Base-by-base conservation (phyloP, 2,113 vertebrate species). In the Aplodontia rufa region DNA sequence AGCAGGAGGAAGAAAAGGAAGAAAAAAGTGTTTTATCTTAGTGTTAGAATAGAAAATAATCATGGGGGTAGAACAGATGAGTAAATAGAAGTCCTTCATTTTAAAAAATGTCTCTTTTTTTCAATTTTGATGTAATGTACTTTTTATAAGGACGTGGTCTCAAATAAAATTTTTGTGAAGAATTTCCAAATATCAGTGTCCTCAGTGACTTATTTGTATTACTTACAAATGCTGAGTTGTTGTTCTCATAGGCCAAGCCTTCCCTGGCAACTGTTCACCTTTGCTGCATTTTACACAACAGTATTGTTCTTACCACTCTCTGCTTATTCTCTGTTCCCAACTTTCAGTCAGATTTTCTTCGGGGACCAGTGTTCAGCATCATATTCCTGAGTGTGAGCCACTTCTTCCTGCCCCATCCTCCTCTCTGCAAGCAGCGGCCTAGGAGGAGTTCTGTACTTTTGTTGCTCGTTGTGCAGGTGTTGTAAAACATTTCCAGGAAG, bases 151-250 rank as follows among this genome's bases (percentile, higher is more conserved):
- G 78, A 66, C 80, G 80, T 94, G 47, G 91, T 87, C 51, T 92
- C 69, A 95, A 97, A 97, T 97, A 98, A 98, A 97, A 74, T 42
- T 82, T 94, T 81, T 96, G 32, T 96, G n/a, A 95, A 93, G 76
- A 84, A 72, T 96, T 90, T 86, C 45, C 68, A 91, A 93, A 72
- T 5, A 0, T 60, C 74, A 66, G 76, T 92, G 88, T 97, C 40
- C n/a, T 94, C 76, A 80, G 55, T 96, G 90, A 66, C 45, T 96
- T 83, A 62, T n/a, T 94, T 96, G 10, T 91, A 83, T 78, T 42
- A 20, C 17, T 92, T 26, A 87, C 58, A 86, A 69, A 90, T 82
- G 81, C 51, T 66, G 84, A 95, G 35, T 92, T n/a, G 8, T 74
- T 94, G 45, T 71, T 37, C 71, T 81, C 74, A 35, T 82, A 49